Evolutionary conservation across 64 coral and sea anemone genomes (phyloP).

Genomic region (Stichodactyla mertensii): DNA sequence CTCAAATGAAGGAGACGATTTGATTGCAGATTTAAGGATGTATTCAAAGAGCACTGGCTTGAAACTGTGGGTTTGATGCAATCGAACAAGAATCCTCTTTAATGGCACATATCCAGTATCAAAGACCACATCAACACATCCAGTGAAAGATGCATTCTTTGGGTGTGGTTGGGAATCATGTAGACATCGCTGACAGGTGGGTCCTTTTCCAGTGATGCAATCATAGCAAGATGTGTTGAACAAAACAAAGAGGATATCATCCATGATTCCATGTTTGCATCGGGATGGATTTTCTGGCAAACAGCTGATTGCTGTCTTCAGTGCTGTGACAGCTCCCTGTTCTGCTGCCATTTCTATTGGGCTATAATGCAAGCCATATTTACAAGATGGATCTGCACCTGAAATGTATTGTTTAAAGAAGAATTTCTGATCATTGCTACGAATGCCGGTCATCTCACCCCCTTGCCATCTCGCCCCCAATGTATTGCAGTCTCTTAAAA

Average conservation of each 20-base stretch:
- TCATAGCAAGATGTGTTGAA: slow-evolving; percentile 84
- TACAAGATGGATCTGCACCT: slow-evolving; percentile 71
- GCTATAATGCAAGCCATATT: slow-evolving; percentile 66
- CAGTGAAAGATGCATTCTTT: slow-evolving; percentile 64
- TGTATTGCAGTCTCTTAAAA: no score
- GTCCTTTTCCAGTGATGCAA: slow-evolving; percentile 66
- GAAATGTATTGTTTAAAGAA: not conserved
- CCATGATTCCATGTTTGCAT: slow-evolving; percentile 29
- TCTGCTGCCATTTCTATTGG: slow-evolving; percentile 86
- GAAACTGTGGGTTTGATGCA: slow-evolving; percentile 30
- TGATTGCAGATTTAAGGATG: slow-evolving; percentile 21
- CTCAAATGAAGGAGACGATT: slow-evolving; percentile 27
- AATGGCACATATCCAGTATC: slow-evolving; percentile 53
- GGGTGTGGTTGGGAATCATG: slow-evolving; percentile 43
- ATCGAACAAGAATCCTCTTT: slow-evolving; percentile 36
- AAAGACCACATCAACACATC: slow-evolving; percentile 55
- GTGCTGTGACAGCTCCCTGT: slow-evolving; percentile 61
- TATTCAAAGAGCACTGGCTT: slow-evolving; percentile 26
- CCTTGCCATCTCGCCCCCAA: no score
- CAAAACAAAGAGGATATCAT: slow-evolving; percentile 62
- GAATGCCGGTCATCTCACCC: no score
- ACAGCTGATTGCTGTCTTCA: slow-evolving; percentile 58
- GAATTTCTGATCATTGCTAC: not conserved
- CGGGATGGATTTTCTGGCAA: slow-evolving; percentile 37
- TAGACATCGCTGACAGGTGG: slow-evolving; percentile 55